phyloP scores from a whole-genome alignment of 2,888 invertebrate genomes.

The Masnerella sp. region DNA sequence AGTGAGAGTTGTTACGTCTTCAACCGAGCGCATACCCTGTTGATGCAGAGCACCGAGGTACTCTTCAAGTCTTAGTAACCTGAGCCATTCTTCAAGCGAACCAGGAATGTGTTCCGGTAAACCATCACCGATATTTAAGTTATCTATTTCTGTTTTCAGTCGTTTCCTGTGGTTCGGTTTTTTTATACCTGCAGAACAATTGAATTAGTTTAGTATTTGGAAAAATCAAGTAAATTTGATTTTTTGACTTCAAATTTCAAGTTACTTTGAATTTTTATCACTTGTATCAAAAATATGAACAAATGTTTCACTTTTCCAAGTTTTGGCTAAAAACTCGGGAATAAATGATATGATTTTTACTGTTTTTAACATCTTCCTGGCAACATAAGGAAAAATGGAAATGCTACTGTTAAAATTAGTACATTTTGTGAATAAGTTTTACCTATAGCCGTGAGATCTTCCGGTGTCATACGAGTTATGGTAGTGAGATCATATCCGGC shows the following conservation, averaged over 20 bases:
- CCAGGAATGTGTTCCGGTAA: conserved; percentile 96
- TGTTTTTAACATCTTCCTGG: too few relatives aligned
- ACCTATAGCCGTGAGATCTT: conserved; percentile 92
- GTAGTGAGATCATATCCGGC: conserved; percentile 99
- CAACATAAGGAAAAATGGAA: too few relatives aligned
- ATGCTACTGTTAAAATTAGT: too few relatives aligned
- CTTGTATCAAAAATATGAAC: too few relatives aligned
- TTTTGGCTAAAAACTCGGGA: background rate
- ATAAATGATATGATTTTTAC: background rate
- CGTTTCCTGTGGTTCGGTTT: conserved; percentile 98
- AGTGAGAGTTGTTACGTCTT: conserved; percentile 95
- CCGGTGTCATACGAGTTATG: conserved; percentile 99
- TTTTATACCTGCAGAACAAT: conserved; percentile 82
- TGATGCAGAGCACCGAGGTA: conserved; percentile 93
- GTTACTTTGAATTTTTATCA: too few relatives aligned
- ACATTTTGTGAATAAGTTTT: background rate
- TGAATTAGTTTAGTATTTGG: too few relatives aligned
- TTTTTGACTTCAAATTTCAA: too few relatives aligned
- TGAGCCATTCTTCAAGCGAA: conserved; percentile 96
- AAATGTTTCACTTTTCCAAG: too few relatives aligned
- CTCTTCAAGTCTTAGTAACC: conserved; percentile 92
- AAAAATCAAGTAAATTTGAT: too few relatives aligned
- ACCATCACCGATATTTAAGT: conserved; percentile 95
- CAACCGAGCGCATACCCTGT: conserved; percentile 96
- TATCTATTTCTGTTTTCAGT: conserved; percentile 97